Conservation (phyloP, 53 echinoderm and acorn worm genomes). For the Temnopleurus reevesii region DNA sequence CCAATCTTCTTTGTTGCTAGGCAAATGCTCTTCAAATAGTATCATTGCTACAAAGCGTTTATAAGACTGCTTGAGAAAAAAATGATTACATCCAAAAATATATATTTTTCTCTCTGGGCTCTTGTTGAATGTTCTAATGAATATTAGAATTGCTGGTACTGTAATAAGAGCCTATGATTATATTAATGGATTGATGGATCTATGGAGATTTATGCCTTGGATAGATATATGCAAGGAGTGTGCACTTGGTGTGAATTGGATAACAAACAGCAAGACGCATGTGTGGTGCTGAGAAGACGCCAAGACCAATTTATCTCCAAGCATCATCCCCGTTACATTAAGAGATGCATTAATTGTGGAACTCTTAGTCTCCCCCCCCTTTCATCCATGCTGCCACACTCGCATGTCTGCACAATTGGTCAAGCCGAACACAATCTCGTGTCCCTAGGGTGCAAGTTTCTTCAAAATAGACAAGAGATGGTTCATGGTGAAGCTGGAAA, state of each 20-base stretch:
- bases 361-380: not conserved
- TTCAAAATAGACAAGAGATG: not conserved
- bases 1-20: not conserved
- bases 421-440: not conserved
- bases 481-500: not conserved
- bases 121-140: too few relatives aligned
- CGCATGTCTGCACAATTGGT: constrained; percentile 1
- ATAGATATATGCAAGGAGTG: not conserved
- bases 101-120: too few relatives aligned
- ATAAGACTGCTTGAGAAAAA: too few relatives aligned
- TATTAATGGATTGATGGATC: too few relatives aligned
- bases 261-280: not conserved
- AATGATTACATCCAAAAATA: too few relatives aligned
- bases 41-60: too few relatives aligned
- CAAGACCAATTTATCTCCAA: not conserved
- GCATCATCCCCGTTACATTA: not conserved
- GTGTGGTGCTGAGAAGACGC: not conserved
- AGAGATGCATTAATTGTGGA: not conserved
- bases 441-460: not conserved
- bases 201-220: not conserved
- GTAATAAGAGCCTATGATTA: too few relatives aligned
- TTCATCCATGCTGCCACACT: not conserved
- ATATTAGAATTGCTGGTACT: too few relatives aligned
- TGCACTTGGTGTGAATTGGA: not conserved
- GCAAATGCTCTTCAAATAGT: not conserved